A percentile compares a stretch with the other conserved stretches of the same genome.
These are phyloP conservation scores for Acheta domesticus DNA, from an alignment of 2,888 invertebrate genomes.

Conservation along the genomic window DNA sequence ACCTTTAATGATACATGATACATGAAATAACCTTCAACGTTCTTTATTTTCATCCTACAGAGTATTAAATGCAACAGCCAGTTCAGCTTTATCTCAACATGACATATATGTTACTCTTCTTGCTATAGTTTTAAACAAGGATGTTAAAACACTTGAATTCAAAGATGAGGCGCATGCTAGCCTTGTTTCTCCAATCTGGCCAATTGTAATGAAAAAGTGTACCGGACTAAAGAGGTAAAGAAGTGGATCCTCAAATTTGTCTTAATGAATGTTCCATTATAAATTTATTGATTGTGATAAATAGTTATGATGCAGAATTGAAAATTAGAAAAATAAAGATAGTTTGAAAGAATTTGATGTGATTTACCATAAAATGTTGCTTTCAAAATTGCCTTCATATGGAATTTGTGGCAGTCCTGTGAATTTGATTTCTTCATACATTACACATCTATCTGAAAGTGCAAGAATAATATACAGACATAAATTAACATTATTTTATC, in stretches of 20 bases:
- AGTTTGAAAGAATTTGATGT: too few relatives aligned
- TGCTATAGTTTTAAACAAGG: constrained; percentile 30
- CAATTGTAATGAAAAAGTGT: constrained; percentile 30
- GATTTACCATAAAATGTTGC: too few relatives aligned
- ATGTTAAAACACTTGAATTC: constrained; percentile 30
- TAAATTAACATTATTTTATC: too few relatives aligned
- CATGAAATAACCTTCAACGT: too few relatives aligned
- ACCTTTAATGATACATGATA: neutral
- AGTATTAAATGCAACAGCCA: constrained; percentile 21
- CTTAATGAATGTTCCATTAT: neutral
- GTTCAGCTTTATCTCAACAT: neutral
- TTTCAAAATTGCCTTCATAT: too few relatives aligned
- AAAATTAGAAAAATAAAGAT: too few relatives aligned
- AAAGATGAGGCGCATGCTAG: neutral
- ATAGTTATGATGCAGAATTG: too few relatives aligned
- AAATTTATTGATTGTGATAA: neutral
- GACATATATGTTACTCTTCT: constrained; percentile 24
- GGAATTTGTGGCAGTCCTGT: too few relatives aligned
- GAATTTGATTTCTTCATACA: too few relatives aligned
- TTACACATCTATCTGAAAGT: too few relatives aligned
- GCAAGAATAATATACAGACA: too few relatives aligned
- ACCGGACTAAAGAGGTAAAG: constrained; percentile 29
- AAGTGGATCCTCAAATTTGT: neutral
- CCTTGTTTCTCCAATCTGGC: constrained; percentile 28
- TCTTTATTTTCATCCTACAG: constrained; percentile 19